phyloP scores from a whole-genome alignment of 1,140 invertebrate species.

The Apis cerana region DNA sequence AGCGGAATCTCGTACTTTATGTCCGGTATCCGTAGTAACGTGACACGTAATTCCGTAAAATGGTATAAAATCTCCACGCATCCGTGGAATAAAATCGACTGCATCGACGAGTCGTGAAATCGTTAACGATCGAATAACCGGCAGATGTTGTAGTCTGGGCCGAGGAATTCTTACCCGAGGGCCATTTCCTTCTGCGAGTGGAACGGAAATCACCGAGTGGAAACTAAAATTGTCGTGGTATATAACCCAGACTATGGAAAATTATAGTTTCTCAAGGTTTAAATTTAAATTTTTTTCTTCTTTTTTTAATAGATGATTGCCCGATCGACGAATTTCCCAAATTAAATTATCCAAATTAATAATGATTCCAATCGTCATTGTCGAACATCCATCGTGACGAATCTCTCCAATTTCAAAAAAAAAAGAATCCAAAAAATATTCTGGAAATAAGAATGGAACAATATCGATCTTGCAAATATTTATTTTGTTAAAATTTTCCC shows the following conservation, averaged over 20 bases:
- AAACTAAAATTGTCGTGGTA: neutral
- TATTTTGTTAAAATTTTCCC: too few species aligned
- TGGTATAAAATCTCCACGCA: neutral
- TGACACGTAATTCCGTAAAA: neutral
- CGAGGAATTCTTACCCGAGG: neutral
- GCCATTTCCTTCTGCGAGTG: neutral
- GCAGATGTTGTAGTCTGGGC: neutral
- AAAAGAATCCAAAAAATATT: too few species aligned
- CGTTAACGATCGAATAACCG: neutral
- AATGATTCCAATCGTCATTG: too few species aligned
- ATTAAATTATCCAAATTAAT: too few species aligned
- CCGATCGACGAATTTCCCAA: neutral
- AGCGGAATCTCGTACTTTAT: slow-evolving; percentile 20
- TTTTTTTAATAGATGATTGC: neutral
- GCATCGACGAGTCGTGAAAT: slow-evolving; percentile 16
- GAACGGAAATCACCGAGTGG: neutral
- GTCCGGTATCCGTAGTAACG: slow-evolving; percentile 27
- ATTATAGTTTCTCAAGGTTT: neutral
- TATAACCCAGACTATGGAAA: neutral
- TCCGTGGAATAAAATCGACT: neutral
- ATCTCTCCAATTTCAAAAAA: too few species aligned
- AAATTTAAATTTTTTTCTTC: neutral
- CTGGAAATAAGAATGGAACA: too few species aligned
- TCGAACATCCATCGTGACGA: too few species aligned
- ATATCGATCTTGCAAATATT: too few species aligned